Evolutionary conservation across 2,113 vertebrate species (phyloP).

Genomic region (Pituophis catenifer): DNA sequence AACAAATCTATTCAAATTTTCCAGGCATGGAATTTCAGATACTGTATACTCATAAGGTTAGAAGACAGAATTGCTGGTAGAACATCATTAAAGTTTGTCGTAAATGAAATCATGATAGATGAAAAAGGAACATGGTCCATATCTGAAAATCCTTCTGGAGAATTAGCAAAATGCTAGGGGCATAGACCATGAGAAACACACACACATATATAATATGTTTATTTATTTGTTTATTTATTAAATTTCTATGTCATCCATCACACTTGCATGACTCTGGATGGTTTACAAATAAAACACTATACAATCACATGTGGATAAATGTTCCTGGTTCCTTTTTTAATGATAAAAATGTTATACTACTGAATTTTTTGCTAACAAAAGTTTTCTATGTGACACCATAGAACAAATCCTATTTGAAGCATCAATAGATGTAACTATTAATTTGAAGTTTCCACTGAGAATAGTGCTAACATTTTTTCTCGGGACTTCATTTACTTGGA

Average conservation of each 20-base stretch:
- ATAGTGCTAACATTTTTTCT: fast-evolving
- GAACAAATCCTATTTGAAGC: neutral
- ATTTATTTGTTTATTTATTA: too few species aligned
- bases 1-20: conserved; percentile 23
- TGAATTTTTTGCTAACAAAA: neutral
- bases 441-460: neutral
- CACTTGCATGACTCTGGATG: too few species aligned
- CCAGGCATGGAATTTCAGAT: conserved; percentile 24
- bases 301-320: neutral
- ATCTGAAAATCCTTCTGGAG: neutral
- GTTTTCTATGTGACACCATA: neutral
- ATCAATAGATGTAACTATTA: neutral
- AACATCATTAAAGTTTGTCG: neutral
- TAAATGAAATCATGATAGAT: neutral
- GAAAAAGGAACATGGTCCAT: neutral
- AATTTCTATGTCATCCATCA: too few species aligned
- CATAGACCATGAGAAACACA: neutral
- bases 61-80: conserved; percentile 21
- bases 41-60: conserved; percentile 26
- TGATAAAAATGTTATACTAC: neutral
- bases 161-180: neutral
- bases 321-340: fast-evolving
- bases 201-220: neutral
- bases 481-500: neutral
- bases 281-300: neutral